A percentile compares a stretch with the other conserved stretches of the same genome.
phyloP scores from a whole-genome alignment of 2,888 invertebrate species.

The Fragum sueziense region DNA sequence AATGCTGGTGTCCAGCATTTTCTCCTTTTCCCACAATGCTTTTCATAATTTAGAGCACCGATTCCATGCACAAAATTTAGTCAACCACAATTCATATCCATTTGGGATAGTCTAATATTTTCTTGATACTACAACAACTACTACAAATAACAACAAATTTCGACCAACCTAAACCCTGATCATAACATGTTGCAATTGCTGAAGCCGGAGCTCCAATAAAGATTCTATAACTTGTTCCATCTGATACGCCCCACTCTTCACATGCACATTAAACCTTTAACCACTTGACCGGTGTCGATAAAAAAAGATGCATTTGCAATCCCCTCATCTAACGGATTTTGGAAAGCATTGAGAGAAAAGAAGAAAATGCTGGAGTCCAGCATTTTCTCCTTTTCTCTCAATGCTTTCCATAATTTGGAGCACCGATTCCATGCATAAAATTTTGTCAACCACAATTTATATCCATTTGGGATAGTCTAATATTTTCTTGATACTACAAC shows the following conservation, averaged over 20 bases:
- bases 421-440: background rate
- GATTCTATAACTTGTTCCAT: slow-evolving; percentile 20
- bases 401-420: background rate
- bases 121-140: no score
- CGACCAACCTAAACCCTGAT: slow-evolving; percentile 60
- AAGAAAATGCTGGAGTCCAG: background rate
- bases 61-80: background rate
- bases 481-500: no score
- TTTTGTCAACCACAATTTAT: background rate
- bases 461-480: background rate
- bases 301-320: no score
- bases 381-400: background rate
- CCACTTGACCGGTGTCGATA: no score
- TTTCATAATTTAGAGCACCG: background rate
- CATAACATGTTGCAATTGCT: slow-evolving; percentile 47
- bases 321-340: no score
- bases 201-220: slow-evolving; percentile 26
- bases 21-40: background rate
- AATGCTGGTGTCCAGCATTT: background rate
- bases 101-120: background rate
- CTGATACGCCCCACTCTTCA: slow-evolving; percentile 32
- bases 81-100: background rate
- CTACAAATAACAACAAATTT: no score
- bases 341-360: background rate
- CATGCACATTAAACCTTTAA: no score